A percentile compares a stretch with the other conserved stretches of the same genome.
Evolutionary conservation across 2,113 vertebrate genomes (phyloP).

Genomic region (Penelope pileata): DNA sequence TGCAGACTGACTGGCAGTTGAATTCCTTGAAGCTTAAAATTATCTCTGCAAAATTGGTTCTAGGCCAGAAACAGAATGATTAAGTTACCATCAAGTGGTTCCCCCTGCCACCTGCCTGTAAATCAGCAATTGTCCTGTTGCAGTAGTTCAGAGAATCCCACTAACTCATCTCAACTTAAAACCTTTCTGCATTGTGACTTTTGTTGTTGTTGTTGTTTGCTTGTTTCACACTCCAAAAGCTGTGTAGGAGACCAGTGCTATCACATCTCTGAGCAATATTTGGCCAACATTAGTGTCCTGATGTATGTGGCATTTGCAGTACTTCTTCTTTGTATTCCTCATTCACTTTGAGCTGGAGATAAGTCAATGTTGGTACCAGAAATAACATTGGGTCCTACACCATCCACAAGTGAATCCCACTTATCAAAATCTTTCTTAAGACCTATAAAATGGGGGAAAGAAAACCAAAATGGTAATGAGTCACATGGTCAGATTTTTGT

Average conservation of each 20-base stretch:
- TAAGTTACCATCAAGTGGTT: neutral
- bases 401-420: slow-evolving; percentile 90
- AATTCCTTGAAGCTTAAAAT: neutral
- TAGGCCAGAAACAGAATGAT: neutral
- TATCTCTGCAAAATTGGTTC: neutral
- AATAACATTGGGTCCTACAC: slow-evolving; percentile 87
- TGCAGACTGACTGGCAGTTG: neutral
- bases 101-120: neutral
- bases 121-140: neutral
- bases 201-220: too few relatives aligned
- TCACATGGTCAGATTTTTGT: neutral
- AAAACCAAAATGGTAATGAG: neutral
- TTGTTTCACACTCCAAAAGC: neutral
- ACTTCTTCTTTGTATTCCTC: neutral
- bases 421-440: slow-evolving; percentile 87
- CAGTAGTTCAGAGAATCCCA: neutral
- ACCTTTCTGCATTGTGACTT: neutral
- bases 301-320: neutral
- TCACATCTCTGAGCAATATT: neutral
- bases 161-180: neutral
- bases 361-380: slow-evolving; percentile 82
- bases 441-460: slow-evolving; percentile 66
- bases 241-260: neutral
- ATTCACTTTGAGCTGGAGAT: slow-evolving; percentile 37
- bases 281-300: neutral